These are phyloP conservation scores for Charina bottae DNA, from an alignment of 2,113 vertebrate genomes.

Conservation along the genomic window DNA sequence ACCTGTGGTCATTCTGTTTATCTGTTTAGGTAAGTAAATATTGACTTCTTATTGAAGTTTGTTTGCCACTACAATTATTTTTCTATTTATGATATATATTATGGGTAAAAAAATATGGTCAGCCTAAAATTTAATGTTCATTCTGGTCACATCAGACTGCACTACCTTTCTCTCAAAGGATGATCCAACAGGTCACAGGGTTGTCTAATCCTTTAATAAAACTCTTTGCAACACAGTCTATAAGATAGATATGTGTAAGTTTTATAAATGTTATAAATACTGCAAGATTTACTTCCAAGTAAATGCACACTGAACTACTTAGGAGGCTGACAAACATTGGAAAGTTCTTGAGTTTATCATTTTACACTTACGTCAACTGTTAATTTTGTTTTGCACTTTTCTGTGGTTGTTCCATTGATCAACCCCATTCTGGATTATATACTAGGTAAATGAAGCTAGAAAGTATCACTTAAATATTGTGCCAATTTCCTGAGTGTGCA, in stretches of 20 bases:
- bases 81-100: no score
- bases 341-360: neutral
- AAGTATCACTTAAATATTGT: neutral
- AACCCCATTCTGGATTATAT: no score
- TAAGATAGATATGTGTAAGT: neutral
- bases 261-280: neutral
- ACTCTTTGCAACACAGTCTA: neutral
- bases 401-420: neutral
- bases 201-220: neutral
- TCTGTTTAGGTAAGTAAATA: no score
- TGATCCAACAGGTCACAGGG: no score
- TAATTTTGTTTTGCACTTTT: neutral
- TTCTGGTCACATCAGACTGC: no score
- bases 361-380: neutral
- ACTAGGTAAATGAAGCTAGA: neutral
- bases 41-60: no score
- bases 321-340: neutral
- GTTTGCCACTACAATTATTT: no score
- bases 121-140: no score
- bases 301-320: neutral
- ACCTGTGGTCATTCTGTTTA: no score
- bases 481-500: accelerated
- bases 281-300: neutral
- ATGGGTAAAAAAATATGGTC: no score
- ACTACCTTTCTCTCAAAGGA: no score